Conservation (phyloP, 1,140 invertebrate genomes). For the Bombus confusus region DNA sequence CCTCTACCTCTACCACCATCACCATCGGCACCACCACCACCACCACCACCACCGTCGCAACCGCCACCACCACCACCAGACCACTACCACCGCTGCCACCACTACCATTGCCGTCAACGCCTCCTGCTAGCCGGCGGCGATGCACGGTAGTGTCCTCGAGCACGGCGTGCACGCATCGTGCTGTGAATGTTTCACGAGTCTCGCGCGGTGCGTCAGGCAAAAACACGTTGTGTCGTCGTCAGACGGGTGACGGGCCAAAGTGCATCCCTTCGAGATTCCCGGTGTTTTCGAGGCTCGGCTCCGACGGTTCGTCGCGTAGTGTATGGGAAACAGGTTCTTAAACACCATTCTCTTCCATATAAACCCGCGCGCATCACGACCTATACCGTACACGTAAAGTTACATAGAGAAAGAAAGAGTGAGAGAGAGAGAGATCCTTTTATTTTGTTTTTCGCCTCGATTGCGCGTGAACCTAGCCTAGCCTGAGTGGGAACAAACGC, state of each 20-base stretch:
- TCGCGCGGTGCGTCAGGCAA: constrained; percentile 66
- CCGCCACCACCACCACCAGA: constrained; percentile 45
- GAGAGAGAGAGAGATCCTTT: constrained; percentile 30
- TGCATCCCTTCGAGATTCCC: constrained; percentile 52
- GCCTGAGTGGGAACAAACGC: constrained; percentile 36
- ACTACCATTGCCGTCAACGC: constrained; percentile 61
- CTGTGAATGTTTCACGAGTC: constrained; percentile 67
- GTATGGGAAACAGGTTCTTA: constrained; percentile 70
- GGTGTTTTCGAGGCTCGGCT: constrained; percentile 64
- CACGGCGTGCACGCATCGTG: constrained; percentile 70
- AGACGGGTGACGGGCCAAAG: constrained; percentile 63
- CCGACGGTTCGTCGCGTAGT: constrained; percentile 63
- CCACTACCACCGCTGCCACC: constrained; percentile 55
- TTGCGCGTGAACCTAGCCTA: constrained; percentile 37
- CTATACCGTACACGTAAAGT: neutral
- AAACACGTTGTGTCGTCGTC: constrained; percentile 66
- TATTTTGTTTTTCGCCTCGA: constrained; percentile 37
- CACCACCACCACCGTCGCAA: constrained; percentile 31
- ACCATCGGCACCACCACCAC: constrained; percentile 49
- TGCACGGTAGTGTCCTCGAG: constrained; percentile 69
- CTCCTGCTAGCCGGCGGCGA: constrained; percentile 65
- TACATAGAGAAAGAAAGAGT: neutral
- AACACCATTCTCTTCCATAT: constrained; percentile 49
- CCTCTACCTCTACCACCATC: constrained; percentile 36
- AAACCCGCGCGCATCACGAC: neutral